These are phyloP conservation scores for Elgaria multicarinata DNA, from an alignment of 2,113 vertebrate species.

Conservation along the genomic window DNA sequence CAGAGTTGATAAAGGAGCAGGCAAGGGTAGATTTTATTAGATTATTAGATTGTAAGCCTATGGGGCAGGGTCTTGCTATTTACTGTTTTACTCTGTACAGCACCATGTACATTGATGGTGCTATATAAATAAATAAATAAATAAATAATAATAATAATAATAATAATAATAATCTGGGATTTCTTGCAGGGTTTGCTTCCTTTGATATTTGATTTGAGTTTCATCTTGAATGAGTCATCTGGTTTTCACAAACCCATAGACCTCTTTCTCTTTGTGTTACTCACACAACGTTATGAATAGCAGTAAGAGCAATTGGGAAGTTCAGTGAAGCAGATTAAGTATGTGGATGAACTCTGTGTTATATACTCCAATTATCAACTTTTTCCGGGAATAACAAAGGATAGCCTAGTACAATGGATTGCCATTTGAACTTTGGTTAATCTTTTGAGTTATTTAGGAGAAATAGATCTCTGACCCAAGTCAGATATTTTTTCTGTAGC, in stretches of 20 bases:
- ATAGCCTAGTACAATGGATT: neutral
- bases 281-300: constrained; percentile 15
- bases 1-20: neutral
- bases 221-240: constrained; percentile 11
- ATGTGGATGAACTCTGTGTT: neutral
- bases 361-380: constrained; percentile 39
- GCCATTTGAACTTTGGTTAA: constrained; percentile 18
- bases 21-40: neutral
- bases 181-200: neutral
- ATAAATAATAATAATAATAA: no score
- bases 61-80: no score
- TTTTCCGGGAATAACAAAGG: neutral
- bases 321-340: constrained; percentile 21
- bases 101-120: no score
- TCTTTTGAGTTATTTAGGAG: neutral
- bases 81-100: no score
- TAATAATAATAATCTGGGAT: no score
- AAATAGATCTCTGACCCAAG: neutral
- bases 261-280: neutral
- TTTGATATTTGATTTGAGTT: neutral
- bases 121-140: no score
- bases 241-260: neutral
- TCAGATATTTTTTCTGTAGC: constrained; percentile 36
- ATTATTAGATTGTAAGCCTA: no score
- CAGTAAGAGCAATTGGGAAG: constrained; percentile 8